phyloP scores from a whole-genome alignment of 2,113 vertebrate species.

The Mormyrus iriodes region DNA sequence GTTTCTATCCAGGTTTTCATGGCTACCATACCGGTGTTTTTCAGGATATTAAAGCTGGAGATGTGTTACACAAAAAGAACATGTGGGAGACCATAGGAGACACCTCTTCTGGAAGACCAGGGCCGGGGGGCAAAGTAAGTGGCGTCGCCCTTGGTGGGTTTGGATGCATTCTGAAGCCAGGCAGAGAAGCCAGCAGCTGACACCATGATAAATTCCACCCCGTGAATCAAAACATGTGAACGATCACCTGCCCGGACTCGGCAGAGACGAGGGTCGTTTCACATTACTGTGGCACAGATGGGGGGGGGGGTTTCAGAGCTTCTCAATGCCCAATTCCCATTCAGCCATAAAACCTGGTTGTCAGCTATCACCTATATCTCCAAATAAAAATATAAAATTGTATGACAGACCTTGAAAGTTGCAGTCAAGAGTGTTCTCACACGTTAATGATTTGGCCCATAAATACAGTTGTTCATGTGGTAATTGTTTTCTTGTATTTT shows the following conservation, averaged over 20 bases:
- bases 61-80: conserved; percentile 69
- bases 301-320: neutral
- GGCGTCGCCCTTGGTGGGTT: neutral
- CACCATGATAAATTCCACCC: neutral
- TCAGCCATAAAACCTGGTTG: neutral
- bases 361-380: neutral
- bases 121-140: conserved; percentile 23
- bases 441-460: neutral
- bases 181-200: neutral
- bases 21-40: neutral
- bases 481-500: conserved; percentile 15
- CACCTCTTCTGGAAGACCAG: conserved; percentile 31
- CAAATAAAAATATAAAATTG: neutral
- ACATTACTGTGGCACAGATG: neutral
- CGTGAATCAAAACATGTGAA: neutral
- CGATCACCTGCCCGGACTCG: neutral
- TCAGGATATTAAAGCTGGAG: conserved; percentile 76
- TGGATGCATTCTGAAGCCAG: neutral
- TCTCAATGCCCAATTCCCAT: conserved; percentile 2
- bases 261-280: neutral
- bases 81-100: conserved; percentile 72
- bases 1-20: neutral
- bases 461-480: neutral
- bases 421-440: neutral
- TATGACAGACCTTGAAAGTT: neutral